phyloP scores from a whole-genome alignment of 2,888 invertebrate species.

The Zygogramma bicolorata region DNA sequence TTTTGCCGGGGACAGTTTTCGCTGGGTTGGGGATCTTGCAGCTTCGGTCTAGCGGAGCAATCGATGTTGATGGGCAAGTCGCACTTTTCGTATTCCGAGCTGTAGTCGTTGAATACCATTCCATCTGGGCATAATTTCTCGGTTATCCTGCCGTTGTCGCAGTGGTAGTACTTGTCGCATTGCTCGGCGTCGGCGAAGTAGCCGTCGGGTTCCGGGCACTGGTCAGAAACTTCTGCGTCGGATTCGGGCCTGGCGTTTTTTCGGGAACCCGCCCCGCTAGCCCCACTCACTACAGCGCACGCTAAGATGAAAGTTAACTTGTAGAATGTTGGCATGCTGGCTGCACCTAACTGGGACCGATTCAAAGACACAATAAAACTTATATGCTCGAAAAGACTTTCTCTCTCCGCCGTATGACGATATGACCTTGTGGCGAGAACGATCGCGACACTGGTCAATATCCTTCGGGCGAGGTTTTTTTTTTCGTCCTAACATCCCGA shows the following conservation, averaged over 20 bases:
- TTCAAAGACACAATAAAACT: constrained; percentile 34
- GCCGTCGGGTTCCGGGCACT: constrained; percentile 86
- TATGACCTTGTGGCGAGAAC: constrained; percentile 9
- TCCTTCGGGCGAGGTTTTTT: constrained; percentile 6
- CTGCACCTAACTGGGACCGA: constrained; percentile 34
- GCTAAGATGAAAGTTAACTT: constrained; percentile 37
- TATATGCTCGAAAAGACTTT: constrained; percentile 33
- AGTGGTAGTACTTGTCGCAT: constrained; percentile 90
- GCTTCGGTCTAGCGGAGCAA: constrained; percentile 80
- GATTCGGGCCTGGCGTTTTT: constrained; percentile 29
- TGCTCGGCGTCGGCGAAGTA: constrained; percentile 88
- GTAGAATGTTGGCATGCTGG: constrained; percentile 35
- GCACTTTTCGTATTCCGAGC: constrained; percentile 85
- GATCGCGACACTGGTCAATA: constrained; percentile 10
- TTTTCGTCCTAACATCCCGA: background rate
- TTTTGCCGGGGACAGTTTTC: constrained; percentile 84
- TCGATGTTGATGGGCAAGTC: constrained; percentile 90
- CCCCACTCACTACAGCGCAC: constrained; percentile 25
- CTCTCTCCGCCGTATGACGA: constrained; percentile 11
- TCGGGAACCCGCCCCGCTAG: constrained; percentile 9
- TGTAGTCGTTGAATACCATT: constrained; percentile 72
- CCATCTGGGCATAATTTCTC: constrained; percentile 90
- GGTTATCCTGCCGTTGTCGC: constrained; percentile 79
- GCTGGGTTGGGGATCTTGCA: constrained; percentile 80
- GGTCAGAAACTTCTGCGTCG: constrained; percentile 73